Base-by-base conservation (phyloP, 2,113 vertebrate species). In the Fulica atra region DNA sequence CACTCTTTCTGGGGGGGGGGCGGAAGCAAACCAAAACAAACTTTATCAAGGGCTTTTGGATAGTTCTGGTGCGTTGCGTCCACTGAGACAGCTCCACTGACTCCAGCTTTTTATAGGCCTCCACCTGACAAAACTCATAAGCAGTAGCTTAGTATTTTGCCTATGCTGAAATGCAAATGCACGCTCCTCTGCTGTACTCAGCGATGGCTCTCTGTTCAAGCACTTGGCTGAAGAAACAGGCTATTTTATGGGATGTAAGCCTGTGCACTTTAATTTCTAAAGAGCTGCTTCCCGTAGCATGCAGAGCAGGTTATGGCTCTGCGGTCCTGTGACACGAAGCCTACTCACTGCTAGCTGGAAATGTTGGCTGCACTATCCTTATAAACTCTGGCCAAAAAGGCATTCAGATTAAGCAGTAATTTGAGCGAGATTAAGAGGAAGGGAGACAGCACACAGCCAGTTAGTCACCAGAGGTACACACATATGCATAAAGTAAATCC, bases 391-490 rank as follows among this genome's bases (percentile, higher is more conserved):
- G 57, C 60, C 76, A 81, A 71, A 78, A 83, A 51, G 89, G 23
- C 65, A 40, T 84, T 83, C 86, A 93, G 72, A 48, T 93, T 81
- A 88, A 90, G 82, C 92, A 96, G 88, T 81, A 83, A 94, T 81
- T 92, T 88, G 79, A 95, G 72, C 35, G 88, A 94, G 77, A 68
- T 68, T 79, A 78, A 89, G 80, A 92, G 64, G 71, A 94, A 65
- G 6, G 56, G 82, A 65, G 90, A 86, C 71, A 94, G 66, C 68
- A 86, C 85, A 71, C 10, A 92, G 79, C 54, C 88, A 65, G 59
- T 96, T 94, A 95, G 80, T 88, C 91, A 88, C 64, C 68, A 92
- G 88, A 91, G 86, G 69, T 96, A 72, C 65, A 76, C 51, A 69
- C 9, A 3, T 50, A 81, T 3, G 16, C 69, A 86, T 76, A 36